phyloP scores from a whole-genome alignment of 2,888 invertebrate genomes.

The Zygaena filipendulae region DNA sequence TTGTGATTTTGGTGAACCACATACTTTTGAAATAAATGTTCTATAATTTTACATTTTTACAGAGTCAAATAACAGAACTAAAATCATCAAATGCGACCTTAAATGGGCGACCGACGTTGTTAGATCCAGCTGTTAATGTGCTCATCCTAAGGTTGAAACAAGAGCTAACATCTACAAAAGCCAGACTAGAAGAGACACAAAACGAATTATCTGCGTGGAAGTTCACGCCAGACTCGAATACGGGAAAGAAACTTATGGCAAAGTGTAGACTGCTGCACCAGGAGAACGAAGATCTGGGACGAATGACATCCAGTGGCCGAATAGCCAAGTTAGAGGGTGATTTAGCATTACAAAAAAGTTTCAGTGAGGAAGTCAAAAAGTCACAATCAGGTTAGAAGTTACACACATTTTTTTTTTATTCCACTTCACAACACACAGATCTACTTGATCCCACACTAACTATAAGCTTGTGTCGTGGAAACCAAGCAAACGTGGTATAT shows the following conservation, averaged over 20 bases:
- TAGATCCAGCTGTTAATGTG: constrained; percentile 96
- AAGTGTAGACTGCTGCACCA: constrained; percentile 94
- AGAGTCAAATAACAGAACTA: constrained; percentile 95
- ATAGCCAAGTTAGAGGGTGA: constrained; percentile 96
- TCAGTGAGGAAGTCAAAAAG: constrained; percentile 96
- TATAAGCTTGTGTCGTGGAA: too few species aligned
- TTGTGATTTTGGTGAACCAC: too few species aligned
- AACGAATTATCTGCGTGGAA: constrained; percentile 99
- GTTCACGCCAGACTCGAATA: constrained; percentile 99
- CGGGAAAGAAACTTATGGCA: constrained; percentile 97
- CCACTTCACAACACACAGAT: too few species aligned
- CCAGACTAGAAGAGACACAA: constrained; percentile 95
- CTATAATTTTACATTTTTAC: constrained; percentile 27
- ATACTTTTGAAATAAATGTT: too few species aligned
- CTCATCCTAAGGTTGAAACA: constrained; percentile 90
- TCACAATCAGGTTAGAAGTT: constrained; percentile 84
- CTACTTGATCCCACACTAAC: too few species aligned
- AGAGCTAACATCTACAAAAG: constrained; percentile 89
- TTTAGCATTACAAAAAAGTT: constrained; percentile 92
- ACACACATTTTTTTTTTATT: not conserved
- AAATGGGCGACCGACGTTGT: constrained; percentile 74
- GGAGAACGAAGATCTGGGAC: constrained; percentile 97
- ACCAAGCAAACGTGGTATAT: too few species aligned
- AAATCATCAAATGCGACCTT: constrained; percentile 91
- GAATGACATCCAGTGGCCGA: constrained; percentile 93